Conservation (phyloP, 2,797 vertebrate species). For the Varecia variegata region DNA sequence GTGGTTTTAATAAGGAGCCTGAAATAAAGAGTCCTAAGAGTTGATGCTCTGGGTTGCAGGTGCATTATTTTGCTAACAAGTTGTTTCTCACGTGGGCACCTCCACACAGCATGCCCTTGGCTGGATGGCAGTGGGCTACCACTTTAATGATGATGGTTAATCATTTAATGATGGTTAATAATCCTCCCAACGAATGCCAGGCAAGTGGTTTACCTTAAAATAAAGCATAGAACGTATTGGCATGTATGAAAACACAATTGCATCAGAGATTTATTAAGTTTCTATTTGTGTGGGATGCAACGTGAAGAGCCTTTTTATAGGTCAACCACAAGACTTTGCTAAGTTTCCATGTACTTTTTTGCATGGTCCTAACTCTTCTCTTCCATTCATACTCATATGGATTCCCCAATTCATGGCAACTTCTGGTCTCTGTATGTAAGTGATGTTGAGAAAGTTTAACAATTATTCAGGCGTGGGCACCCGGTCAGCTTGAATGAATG, state of each 20-base stretch:
- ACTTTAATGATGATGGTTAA: not conserved
- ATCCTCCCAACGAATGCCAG: not conserved
- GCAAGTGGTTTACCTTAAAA: not conserved
- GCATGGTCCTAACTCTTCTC: not conserved
- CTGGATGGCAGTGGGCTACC: not conserved
- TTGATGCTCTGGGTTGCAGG: not conserved
- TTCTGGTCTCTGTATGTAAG: not conserved
- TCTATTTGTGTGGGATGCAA: not conserved
- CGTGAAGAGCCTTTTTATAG: not conserved
- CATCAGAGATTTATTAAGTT: not conserved
- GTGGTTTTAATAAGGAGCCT: not conserved
- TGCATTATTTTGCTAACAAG: not conserved
- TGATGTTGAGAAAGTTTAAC: not conserved
- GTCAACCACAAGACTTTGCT: not conserved
- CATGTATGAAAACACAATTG: not conserved
- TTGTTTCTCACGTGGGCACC: not conserved
- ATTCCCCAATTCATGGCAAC: not conserved
- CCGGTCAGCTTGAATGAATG: not conserved
- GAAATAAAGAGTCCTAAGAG: not conserved
- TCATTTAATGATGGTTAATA: constrained; percentile 8
- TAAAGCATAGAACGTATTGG: not conserved
- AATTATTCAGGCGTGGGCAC: not conserved
- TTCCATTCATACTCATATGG: not conserved
- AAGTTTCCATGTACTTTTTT: not conserved
- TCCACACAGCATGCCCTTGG: not conserved